phyloP scores from a whole-genome alignment of 2,797 vertebrate species.

The Peromyscus melanophrys region DNA sequence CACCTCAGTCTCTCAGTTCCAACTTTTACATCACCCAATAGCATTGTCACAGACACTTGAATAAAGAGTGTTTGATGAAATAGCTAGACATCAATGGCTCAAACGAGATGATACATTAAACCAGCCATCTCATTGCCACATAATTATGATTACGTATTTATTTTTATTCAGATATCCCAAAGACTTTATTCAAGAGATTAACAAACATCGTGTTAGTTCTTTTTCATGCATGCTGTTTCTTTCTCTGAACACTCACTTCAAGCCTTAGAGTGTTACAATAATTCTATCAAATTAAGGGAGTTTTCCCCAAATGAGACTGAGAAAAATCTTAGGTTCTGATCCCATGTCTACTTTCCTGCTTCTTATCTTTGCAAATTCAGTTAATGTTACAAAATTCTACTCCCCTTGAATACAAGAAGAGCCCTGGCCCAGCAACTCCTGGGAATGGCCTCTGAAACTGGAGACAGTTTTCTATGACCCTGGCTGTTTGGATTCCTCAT shows the following conservation, averaged over 20 bases:
- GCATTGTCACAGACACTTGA: not conserved
- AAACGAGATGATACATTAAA: not conserved
- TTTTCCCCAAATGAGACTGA: constrained; percentile 15
- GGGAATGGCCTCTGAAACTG: not conserved
- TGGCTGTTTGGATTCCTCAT: not conserved
- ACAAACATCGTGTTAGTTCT: not conserved
- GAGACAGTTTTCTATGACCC: not conserved
- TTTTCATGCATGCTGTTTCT: not conserved
- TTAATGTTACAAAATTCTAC: no score
- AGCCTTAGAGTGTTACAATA: not conserved
- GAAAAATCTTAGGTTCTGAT: no score
- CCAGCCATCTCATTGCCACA: not conserved
- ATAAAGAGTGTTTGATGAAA: not conserved
- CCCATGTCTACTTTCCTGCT: no score
- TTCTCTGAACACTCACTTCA: not conserved
- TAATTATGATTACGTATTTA: not conserved
- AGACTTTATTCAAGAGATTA: constrained; percentile 31
- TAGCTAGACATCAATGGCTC: not conserved
- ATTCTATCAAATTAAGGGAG: not conserved
- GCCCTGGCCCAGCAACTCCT: no score
- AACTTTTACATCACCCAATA: not conserved
- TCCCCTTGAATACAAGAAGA: no score
- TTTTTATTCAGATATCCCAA: constrained; percentile 33
- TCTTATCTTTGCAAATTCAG: no score
- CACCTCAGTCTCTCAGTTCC: not conserved